phyloP scores from a whole-genome alignment of 2,797 vertebrate species.

The Brachymystax lenok region DNA sequence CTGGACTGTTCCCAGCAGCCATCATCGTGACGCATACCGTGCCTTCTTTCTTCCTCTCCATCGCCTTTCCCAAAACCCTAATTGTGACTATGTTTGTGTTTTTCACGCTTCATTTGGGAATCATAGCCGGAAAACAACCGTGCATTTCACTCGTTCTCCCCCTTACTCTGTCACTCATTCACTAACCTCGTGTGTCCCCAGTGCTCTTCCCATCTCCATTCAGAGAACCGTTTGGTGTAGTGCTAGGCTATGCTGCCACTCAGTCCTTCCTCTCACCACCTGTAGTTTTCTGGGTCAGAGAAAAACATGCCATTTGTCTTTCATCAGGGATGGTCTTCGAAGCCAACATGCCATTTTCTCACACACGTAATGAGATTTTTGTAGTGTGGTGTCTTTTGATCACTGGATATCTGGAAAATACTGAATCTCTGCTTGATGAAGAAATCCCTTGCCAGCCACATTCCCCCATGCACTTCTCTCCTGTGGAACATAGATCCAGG shows the following conservation, averaged over 20 bases:
- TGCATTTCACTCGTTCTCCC: conserved; percentile 42
- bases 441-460: background rate
- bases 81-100: conserved; percentile 48
- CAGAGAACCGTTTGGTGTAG: conserved; percentile 16
- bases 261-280: conserved; percentile 47
- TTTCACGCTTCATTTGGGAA: conserved; percentile 65
- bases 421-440: background rate
- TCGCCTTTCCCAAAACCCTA: conserved; percentile 27
- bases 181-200: conserved; percentile 42
- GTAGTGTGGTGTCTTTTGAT: background rate
- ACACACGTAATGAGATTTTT: conserved; percentile 6
- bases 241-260: conserved; percentile 22
- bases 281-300: conserved; percentile 63
- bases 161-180: conserved; percentile 19
- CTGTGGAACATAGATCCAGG: background rate
- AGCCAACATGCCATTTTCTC: conserved; percentile 33
- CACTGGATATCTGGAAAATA: background rate
- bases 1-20: background rate
- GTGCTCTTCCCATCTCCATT: conserved; percentile 31
- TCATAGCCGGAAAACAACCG: conserved; percentile 53
- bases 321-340: conserved; percentile 37
- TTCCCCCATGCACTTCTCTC: background rate
- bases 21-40: background rate
- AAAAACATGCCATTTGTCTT: conserved; percentile 29
- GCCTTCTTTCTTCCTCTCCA: conserved; percentile 10